These are phyloP conservation scores for Lepidocyrtinus sp. DNA, from an alignment of 2,888 invertebrate genomes.

Conservation along the genomic window DNA sequence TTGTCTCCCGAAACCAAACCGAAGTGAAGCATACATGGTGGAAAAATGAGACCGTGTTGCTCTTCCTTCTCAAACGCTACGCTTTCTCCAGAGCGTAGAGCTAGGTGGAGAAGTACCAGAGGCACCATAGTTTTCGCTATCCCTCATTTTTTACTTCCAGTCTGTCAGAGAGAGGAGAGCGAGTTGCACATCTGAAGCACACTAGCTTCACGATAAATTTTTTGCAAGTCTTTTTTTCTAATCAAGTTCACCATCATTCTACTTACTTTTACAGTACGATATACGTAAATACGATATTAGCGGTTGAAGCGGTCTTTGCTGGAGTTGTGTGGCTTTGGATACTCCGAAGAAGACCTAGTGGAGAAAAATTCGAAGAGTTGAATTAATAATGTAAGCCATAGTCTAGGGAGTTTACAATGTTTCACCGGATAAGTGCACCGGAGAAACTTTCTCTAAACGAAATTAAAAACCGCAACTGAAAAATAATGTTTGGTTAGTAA, in stretches of 20 bases:
- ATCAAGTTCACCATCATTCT: background rate
- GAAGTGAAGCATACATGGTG: background rate
- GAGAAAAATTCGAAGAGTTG: background rate
- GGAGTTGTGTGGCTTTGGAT: background rate
- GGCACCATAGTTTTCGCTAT: background rate
- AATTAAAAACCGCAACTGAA: too few relatives aligned
- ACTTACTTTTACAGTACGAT: background rate
- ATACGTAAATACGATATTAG: background rate
- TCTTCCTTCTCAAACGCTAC: background rate
- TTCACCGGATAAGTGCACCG: background rate
- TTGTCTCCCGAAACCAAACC: background rate
- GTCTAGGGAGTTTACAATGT: background rate
- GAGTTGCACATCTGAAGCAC: background rate
- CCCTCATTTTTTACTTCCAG: slow-evolving; percentile 1
- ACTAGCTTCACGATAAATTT: background rate
- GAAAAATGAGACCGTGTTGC: background rate
- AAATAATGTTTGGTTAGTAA: too few relatives aligned
- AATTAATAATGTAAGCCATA: background rate
- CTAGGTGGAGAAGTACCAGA: background rate
- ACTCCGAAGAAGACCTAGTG: background rate
- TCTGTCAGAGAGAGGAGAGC: slow-evolving; percentile 1
- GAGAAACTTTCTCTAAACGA: too few relatives aligned
- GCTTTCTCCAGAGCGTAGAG: background rate
- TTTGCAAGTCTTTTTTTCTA: background rate
- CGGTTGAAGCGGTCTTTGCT: background rate